A percentile compares a stretch with the other conserved stretches of the same genome.
Conservation (phyloP, 1,140 invertebrate genomes). For the Saccostrea glomerata region DNA sequence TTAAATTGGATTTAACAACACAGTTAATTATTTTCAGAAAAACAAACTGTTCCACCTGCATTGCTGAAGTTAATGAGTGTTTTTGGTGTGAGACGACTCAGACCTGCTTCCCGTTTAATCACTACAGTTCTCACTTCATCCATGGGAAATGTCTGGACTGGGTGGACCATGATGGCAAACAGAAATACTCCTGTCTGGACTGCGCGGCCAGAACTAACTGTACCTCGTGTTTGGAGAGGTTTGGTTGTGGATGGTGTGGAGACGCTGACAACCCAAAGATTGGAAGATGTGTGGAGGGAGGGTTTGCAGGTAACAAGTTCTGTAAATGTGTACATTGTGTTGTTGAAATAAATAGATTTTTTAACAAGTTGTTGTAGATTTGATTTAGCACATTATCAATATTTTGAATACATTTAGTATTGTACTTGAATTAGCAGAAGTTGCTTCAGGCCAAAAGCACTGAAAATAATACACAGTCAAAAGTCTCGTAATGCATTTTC, state of each 20-base stretch:
- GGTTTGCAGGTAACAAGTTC: slow-evolving; percentile 78
- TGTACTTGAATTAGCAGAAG: too few relatives aligned
- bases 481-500: too few relatives aligned
- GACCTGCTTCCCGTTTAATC: slow-evolving; percentile 95
- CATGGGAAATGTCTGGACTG: slow-evolving; percentile 95
- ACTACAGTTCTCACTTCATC: slow-evolving; percentile 94
- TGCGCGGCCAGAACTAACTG: slow-evolving; percentile 89
- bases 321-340: too few relatives aligned
- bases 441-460: too few relatives aligned
- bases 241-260: slow-evolving; percentile 97
- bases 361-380: too few relatives aligned
- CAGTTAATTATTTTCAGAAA: slow-evolving; percentile 79
- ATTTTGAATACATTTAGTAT: too few relatives aligned
- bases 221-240: slow-evolving; percentile 87
- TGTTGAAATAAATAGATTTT: too few relatives aligned
- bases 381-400: too few relatives aligned
- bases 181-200: slow-evolving; percentile 84
- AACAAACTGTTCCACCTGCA: slow-evolving; percentile 88
- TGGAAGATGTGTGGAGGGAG: slow-evolving; percentile 83
- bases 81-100: slow-evolving; percentile 95
- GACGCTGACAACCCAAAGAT: slow-evolving; percentile 91
- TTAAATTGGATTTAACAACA: background rate
- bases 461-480: too few relatives aligned
- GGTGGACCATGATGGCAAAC: slow-evolving; percentile 84
- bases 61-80: slow-evolving; percentile 91